Evolutionary conservation across 2,888 invertebrate species (phyloP), one percentile per base, ranked within the genome.

Genomic region (Spisula subtruncata): DNA sequence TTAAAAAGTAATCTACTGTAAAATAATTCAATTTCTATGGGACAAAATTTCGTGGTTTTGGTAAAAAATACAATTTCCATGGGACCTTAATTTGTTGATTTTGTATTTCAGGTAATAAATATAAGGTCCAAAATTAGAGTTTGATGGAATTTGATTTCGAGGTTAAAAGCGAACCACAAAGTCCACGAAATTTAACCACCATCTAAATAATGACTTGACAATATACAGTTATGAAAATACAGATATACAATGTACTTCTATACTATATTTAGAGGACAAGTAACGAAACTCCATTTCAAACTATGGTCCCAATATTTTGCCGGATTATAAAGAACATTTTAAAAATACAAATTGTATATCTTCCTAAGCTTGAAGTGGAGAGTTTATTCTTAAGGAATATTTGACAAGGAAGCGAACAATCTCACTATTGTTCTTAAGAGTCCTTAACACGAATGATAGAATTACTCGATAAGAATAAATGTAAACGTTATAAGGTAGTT

Each of bases 381-480:
- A 35, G 16, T 35, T 71, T 75, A 75, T 16, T 35, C 18, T 32
- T 35, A 32, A 75, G 75, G 1, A n/a, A 35, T 66, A 14, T 32
- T 75, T 71, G 29, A 18, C 32, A 75, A 75, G 75, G 75, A 35
- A 32, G 5, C 2, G 75, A 75, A 75, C 75, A 75, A 32, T 75
- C 5, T 14, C 32, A 25, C 75, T 25, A 75, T 32, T 75, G 75
- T 75, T 25, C 25, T 32, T 18, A 75, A 75, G 75, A 6, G 75
- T 35, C 75, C 75, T 75, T 75, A 75, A 75, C 75, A 32, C 5
- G 60, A 25, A 35, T 75, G 75, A 32, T 18, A 35, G 75, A 75
- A 75, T 75, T 75, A 25, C n/a, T 25, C 8, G 60, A 66, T 66
- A 66, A 66, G 60, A 25, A n/a, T 10, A n/a, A 66, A 66, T 66